Evolutionary conservation across 2,797 vertebrate genomes (phyloP).

Genomic region (Simalia tracyae): DNA sequence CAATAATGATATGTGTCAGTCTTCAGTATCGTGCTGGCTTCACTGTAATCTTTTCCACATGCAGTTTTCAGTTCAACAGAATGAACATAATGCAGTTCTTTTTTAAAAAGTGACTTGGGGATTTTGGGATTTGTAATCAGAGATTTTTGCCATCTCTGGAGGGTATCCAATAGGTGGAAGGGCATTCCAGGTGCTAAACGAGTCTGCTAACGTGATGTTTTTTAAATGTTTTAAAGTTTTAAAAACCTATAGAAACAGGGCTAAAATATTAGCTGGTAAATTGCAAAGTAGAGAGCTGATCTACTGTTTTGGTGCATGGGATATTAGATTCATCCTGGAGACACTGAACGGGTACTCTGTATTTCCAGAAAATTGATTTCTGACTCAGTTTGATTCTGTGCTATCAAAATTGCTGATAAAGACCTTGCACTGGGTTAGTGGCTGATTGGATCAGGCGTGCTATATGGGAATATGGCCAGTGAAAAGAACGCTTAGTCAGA

Average conservation of each 20-base stretch:
- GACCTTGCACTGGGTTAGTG: not conserved
- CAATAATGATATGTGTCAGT: not conserved
- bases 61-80: not conserved
- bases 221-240: not conserved
- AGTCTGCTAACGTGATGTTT: not conserved
- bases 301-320: not conserved
- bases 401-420: not conserved
- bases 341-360: not conserved
- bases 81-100: not conserved
- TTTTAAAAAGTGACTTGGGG: not conserved
- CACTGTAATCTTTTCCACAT: not conserved
- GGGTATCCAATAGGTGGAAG: not conserved
- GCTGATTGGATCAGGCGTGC: not conserved
- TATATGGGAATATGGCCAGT: not conserved
- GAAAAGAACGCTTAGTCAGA: not conserved
- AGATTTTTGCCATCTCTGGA: not conserved
- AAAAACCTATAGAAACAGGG: not conserved
- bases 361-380: not conserved
- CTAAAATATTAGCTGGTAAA: not conserved
- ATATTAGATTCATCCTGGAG: not conserved
- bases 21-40: not conserved
- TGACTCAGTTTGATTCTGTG: not conserved
- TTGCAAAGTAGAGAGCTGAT: not conserved
- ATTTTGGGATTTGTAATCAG: not conserved
- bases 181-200: not conserved